Evolutionary conservation across 1,140 invertebrate genomes (phyloP).

Genomic region (Reticulitermes speratus): DNA sequence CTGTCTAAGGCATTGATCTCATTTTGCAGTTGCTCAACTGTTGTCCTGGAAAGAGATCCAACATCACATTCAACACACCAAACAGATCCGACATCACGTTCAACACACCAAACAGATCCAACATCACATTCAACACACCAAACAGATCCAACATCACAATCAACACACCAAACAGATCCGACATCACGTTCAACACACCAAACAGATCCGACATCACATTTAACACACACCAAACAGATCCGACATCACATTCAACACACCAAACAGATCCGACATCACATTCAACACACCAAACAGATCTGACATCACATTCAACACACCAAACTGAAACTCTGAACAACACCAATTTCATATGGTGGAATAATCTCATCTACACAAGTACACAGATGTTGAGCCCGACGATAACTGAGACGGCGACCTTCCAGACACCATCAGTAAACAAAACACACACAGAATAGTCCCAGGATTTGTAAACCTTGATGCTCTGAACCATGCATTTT

Average conservation of each 20-base stretch:
- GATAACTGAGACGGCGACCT: too few species aligned
- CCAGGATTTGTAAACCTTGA: too few species aligned
- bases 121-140: conserved; percentile 32
- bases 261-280: conserved; percentile 32
- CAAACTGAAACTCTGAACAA: neutral
- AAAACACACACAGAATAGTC: too few species aligned
- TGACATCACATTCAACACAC: too few species aligned
- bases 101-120: conserved; percentile 33
- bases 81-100: too few species aligned
- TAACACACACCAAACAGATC: conserved; percentile 36
- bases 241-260: too few species aligned
- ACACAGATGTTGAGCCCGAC: too few species aligned
- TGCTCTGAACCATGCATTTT: too few species aligned
- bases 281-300: conserved; percentile 34
- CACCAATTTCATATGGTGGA: neutral
- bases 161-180: conserved; percentile 34
- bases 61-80: too few species aligned
- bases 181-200: conserved; percentile 31
- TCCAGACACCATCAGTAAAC: too few species aligned
- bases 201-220: neutral
- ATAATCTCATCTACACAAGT: too few species aligned
- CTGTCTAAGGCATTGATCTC: conserved; percentile 81
- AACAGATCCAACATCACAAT: neutral
- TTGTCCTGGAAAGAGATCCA: conserved; percentile 61
- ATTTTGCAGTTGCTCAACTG: conserved; percentile 86